Percentiles rank a stretch among this genome's conserved stretches.
phyloP scores from a whole-genome alignment of 2,888 invertebrate genomes.

The Pasiphila rectangulata region DNA sequence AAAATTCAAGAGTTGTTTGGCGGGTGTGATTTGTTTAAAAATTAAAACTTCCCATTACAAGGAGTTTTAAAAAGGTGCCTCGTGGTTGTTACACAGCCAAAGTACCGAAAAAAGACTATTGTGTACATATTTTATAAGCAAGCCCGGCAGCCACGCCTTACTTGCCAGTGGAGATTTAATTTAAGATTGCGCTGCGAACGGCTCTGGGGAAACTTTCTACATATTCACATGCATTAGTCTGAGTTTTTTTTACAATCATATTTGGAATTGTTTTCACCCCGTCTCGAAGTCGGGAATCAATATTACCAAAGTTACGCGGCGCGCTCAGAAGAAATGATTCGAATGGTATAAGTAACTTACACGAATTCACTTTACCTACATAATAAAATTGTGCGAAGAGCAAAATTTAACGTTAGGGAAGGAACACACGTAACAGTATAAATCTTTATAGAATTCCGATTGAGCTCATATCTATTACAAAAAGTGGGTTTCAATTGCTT shows the following conservation, averaged over 20 bases:
- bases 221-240: constrained; percentile 67
- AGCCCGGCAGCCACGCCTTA: constrained; percentile 46
- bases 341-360: background rate
- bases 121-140: constrained; percentile 54
- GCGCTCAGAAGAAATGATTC: constrained; percentile 15
- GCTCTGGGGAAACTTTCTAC: constrained; percentile 63
- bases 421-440: background rate
- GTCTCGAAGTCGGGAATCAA: constrained; percentile 42
- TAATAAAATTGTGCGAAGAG: no score
- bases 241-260: constrained; percentile 57
- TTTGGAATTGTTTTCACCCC: constrained; percentile 50
- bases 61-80: constrained; percentile 34
- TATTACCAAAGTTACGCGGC: constrained; percentile 39
- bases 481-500: background rate
- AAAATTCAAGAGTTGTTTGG: constrained; percentile 16
- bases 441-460: background rate
- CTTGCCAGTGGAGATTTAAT: constrained; percentile 67
- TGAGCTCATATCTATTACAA: background rate
- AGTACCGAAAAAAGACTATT: constrained; percentile 48
- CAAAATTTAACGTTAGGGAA: background rate
- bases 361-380: background rate
- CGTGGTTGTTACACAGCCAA: constrained; percentile 49
- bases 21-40: constrained; percentile 25
- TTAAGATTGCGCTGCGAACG: constrained; percentile 69
- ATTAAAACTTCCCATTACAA: constrained; percentile 22